phyloP scores from a whole-genome alignment of 2,113 vertebrate genomes.

The Pygoscelis antarcticus region DNA sequence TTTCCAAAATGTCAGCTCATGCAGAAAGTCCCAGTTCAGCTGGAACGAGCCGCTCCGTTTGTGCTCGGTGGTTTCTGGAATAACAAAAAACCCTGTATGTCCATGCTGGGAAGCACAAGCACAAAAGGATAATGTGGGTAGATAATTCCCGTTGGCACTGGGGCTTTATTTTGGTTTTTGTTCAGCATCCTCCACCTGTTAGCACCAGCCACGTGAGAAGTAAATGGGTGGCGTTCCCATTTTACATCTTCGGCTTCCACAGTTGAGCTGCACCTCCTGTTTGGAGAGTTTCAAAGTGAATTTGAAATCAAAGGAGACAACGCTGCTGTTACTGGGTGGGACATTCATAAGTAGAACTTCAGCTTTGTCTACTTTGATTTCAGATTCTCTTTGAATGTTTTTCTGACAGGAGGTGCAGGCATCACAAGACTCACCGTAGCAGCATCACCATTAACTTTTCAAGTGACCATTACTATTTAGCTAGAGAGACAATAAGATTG shows the following conservation, averaged over 20 bases:
- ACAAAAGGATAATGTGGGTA: neutral
- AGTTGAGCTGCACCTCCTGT: neutral
- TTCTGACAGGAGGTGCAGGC: neutral
- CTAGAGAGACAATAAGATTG: slow-evolving; percentile 22
- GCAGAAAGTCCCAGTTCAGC: slow-evolving; percentile 32
- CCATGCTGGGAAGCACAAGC: neutral
- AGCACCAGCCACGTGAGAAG: neutral
- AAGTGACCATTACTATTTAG: slow-evolving; percentile 32
- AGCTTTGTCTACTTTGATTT: slow-evolving; percentile 57
- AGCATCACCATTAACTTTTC: slow-evolving; percentile 21
- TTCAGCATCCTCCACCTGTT: neutral
- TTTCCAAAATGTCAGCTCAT: slow-evolving; percentile 42
- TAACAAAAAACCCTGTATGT: neutral
- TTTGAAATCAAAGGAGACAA: slow-evolving; percentile 50
- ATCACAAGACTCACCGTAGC: neutral
- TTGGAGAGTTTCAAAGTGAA: slow-evolving; percentile 51
- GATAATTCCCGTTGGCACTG: neutral
- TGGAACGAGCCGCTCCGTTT: neutral
- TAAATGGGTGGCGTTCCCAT: neutral
- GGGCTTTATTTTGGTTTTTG: neutral
- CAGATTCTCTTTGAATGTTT: slow-evolving; percentile 45
- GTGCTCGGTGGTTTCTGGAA: neutral
- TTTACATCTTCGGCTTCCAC: neutral
- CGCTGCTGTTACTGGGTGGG: neutral
- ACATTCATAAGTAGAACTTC: slow-evolving; percentile 8